phyloP scores from a whole-genome alignment of 2,888 invertebrate species.

The Eretmocerus hayati region DNA sequence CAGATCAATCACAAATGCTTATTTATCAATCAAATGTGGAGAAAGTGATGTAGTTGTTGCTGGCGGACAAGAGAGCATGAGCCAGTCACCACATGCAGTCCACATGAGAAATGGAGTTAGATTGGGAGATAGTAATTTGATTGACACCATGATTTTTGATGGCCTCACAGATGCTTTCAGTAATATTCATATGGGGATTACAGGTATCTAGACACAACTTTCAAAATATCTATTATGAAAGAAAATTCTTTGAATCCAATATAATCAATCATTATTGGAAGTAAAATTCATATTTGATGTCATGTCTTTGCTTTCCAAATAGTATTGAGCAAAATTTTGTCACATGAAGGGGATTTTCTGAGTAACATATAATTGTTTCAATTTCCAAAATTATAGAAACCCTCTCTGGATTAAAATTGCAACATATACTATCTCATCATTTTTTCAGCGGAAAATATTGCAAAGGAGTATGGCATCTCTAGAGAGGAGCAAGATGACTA shows the following conservation, averaged over 20 bases:
- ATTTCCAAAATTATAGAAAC: too few relatives aligned
- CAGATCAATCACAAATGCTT: constrained; percentile 62
- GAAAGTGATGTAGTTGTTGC: constrained; percentile 64
- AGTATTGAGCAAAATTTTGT: too few relatives aligned
- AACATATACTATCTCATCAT: too few relatives aligned
- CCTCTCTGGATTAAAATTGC: too few relatives aligned
- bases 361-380: too few relatives aligned
- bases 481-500: constrained; percentile 66
- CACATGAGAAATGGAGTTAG: constrained; percentile 59
- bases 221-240: too few relatives aligned
- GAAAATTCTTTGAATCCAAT: too few relatives aligned
- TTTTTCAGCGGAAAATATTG: constrained; percentile 66
- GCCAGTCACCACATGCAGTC: constrained; percentile 62
- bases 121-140: constrained; percentile 58
- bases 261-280: too few relatives aligned
- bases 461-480: constrained; percentile 57
- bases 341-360: too few relatives aligned
- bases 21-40: constrained; percentile 60
- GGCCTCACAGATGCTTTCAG: constrained; percentile 70
- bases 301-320: too few relatives aligned
- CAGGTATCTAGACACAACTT: constrained; percentile 51
- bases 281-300: too few relatives aligned
- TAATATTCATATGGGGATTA: constrained; percentile 72
- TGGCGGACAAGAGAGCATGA: constrained; percentile 82
- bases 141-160: constrained; percentile 63